Percentiles rank a stretch among this genome's conserved stretches.
These are phyloP conservation scores for Spermophilus dauricus DNA, from an alignment of 2,113 vertebrate genomes.

Conservation along the genomic window DNA sequence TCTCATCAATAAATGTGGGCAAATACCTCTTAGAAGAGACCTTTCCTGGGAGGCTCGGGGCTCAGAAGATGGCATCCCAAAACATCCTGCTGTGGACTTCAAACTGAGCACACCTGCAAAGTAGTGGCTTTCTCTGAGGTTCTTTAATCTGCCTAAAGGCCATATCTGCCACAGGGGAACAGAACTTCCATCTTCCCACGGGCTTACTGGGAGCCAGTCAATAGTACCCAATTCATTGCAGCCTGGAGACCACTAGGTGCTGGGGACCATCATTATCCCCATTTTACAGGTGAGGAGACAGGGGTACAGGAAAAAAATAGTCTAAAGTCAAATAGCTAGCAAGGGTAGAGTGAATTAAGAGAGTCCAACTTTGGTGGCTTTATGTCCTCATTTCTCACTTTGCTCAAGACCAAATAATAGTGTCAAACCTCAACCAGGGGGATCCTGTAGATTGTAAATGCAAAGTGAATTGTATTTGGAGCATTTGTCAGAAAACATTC, in stretches of 20 bases:
- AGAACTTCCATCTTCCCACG: background rate
- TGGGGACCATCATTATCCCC: background rate
- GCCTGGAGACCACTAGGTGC: background rate
- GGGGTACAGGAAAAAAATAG: background rate
- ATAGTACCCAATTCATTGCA: background rate
- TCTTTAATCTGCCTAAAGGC: background rate
- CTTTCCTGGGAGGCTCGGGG: background rate
- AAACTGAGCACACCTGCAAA: background rate
- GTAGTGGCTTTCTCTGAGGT: background rate
- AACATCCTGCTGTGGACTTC: background rate
- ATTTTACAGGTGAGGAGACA: background rate
- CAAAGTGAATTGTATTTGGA: background rate
- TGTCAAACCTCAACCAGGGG: background rate
- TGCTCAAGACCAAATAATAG: background rate
- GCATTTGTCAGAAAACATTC: background rate
- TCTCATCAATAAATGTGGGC: background rate
- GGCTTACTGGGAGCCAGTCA: background rate
- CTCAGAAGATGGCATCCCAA: background rate
- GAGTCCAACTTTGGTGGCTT: background rate
- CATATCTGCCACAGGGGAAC: background rate
- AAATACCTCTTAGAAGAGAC: background rate
- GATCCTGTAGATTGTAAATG: background rate
- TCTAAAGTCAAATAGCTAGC: background rate
- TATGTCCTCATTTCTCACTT: conserved; percentile 7
- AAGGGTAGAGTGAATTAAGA: background rate